Percentiles rank a stretch among this genome's conserved stretches.
phyloP scores from a whole-genome alignment of 2,888 invertebrate genomes.

The Calliphora vomitoria region DNA sequence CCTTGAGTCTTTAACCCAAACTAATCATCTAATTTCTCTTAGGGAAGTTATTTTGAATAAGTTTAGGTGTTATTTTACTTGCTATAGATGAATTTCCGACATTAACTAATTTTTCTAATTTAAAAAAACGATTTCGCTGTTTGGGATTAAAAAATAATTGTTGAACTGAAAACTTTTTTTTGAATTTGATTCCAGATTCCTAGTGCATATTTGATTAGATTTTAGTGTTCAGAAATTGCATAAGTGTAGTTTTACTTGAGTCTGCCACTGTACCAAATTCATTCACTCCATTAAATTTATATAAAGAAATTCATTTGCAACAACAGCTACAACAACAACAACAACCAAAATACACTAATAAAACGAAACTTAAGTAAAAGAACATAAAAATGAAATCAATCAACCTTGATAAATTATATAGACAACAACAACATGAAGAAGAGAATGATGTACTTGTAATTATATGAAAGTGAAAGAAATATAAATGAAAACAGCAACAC shows the following conservation, averaged over 20 bases:
- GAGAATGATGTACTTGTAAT: constrained; percentile 7
- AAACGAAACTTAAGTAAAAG: constrained; percentile 53
- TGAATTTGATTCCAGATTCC: too few species aligned
- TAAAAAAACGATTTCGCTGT: too few species aligned
- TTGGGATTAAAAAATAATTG: too few species aligned
- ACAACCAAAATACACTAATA: constrained; percentile 17
- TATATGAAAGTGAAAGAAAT: constrained; percentile 40
- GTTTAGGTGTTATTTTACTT: too few species aligned
- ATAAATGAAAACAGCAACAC: constrained; percentile 4
- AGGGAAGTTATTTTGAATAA: too few species aligned
- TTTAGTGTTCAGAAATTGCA: too few species aligned
- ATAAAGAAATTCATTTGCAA: constrained; percentile 50
- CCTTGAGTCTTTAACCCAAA: too few species aligned
- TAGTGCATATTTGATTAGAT: too few species aligned
- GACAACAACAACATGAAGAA: constrained; percentile 43
- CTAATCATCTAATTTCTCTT: too few species aligned
- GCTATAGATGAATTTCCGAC: too few species aligned
- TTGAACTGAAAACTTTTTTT: too few species aligned
- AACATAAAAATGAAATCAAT: constrained; percentile 79
- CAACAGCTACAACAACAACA: constrained; percentile 19
- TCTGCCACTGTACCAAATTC: constrained; percentile 41
- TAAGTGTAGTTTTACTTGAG: neutral
- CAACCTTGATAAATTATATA: constrained; percentile 75
- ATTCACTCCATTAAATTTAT: constrained; percentile 57
- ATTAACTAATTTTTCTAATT: too few species aligned